phyloP scores from a whole-genome alignment of 2,113 vertebrate genomes.

The Triplophysa rosa region DNA sequence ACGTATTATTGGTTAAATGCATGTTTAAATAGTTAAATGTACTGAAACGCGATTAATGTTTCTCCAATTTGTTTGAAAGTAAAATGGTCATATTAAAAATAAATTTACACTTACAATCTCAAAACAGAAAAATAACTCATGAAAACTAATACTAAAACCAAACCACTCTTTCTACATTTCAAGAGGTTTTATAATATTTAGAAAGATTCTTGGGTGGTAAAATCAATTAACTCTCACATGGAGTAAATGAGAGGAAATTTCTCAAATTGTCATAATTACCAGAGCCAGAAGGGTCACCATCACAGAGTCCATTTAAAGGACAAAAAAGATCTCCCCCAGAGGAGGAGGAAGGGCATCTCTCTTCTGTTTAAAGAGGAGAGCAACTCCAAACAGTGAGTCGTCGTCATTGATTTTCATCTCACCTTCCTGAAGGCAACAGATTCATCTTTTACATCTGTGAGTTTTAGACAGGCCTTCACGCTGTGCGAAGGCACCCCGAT shows the following conservation, averaged over 20 bases:
- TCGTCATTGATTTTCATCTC: slow-evolving; percentile 73
- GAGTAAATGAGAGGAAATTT: slow-evolving; percentile 54
- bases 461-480: slow-evolving; percentile 79
- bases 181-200: slow-evolving; percentile 35
- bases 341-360: slow-evolving; percentile 25
- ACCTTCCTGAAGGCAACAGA: slow-evolving; percentile 80
- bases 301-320: slow-evolving; percentile 68
- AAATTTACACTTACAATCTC: neutral
- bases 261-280: slow-evolving; percentile 52
- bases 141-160: neutral
- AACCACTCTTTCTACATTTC: neutral
- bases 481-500: slow-evolving; percentile 81
- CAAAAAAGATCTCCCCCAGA: slow-evolving; percentile 65
- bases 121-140: neutral
- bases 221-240: slow-evolving; percentile 48
- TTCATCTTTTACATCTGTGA: slow-evolving; percentile 84
- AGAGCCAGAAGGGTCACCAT: slow-evolving; percentile 54
- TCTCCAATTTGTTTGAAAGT: neutral
- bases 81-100: neutral
- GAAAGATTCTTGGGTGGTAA: slow-evolving; percentile 43
- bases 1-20: too few relatives aligned
- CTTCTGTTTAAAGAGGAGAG: slow-evolving; percentile 37
- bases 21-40: too few relatives aligned
- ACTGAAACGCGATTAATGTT: too few relatives aligned
- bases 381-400: slow-evolving; percentile 67